Conservation (phyloP, 2,797 vertebrate species). For the Botia kubotai region DNA sequence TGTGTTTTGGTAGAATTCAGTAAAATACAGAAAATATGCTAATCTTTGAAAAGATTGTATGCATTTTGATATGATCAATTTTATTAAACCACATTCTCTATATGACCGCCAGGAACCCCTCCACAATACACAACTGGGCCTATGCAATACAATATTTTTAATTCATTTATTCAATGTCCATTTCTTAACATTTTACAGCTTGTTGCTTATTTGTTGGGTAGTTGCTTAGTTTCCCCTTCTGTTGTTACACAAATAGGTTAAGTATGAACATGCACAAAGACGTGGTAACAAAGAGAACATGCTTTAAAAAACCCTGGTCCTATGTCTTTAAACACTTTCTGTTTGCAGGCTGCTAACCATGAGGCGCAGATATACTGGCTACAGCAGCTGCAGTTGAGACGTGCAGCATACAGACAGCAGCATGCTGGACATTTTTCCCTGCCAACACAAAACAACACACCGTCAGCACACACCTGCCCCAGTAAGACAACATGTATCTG, state of each 20-base stretch:
- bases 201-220: neutral
- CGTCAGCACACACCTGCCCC: conserved; percentile 39
- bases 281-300: neutral
- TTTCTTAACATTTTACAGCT: no score
- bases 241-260: neutral
- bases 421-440: conserved; percentile 62
- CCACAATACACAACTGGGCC: no score
- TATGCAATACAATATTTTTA: no score
- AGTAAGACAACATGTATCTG: conserved; percentile 60
- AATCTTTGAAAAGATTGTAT: no score
- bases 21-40: no score
- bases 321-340: conserved; percentile 21
- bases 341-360: conserved; percentile 83
- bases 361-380: conserved; percentile 93
- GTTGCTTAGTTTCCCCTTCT: neutral
- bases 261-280: neutral
- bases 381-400: conserved; percentile 91
- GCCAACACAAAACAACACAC: conserved; percentile 32
- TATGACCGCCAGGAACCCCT: no score
- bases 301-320: no score
- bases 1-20: neutral
- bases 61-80: no score
- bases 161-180: no score
- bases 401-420: conserved; percentile 82
- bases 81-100: no score